Evolutionary conservation across 2,113 vertebrate genomes (phyloP).

Genomic region (Scomber colias): DNA sequence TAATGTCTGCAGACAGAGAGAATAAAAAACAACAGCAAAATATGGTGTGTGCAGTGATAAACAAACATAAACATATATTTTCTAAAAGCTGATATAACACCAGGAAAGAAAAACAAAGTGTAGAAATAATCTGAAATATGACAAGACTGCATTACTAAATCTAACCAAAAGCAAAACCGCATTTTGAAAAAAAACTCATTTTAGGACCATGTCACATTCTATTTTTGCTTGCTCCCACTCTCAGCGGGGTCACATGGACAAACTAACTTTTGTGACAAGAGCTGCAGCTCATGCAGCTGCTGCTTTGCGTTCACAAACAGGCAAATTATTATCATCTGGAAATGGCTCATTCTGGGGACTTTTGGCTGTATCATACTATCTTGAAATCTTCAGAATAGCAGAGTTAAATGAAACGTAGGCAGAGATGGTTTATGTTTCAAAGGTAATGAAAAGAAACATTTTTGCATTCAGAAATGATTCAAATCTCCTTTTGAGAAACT

Average conservation of each 20-base stretch:
- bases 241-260: conserved; percentile 38
- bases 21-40: conserved; percentile 40
- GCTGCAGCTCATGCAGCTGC: conserved; percentile 47
- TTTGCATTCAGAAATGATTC: too few relatives aligned
- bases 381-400: too few relatives aligned
- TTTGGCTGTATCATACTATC: too few relatives aligned
- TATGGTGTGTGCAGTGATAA: conserved; percentile 20
- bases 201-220: conserved; percentile 12
- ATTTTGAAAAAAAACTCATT: not conserved
- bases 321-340: not conserved
- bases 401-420: too few relatives aligned
- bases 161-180: conserved; percentile 1
- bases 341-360: too few relatives aligned
- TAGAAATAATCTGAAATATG: not conserved
- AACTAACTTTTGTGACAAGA: conserved; percentile 28
- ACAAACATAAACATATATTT: conserved; percentile 9
- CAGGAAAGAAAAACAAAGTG: not conserved
- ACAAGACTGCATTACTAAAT: not conserved
- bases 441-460: too few relatives aligned
- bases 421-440: too few relatives aligned
- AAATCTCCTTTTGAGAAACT: too few relatives aligned
- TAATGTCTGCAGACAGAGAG: conserved; percentile 55
- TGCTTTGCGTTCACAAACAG: conserved; percentile 20
- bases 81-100: not conserved
- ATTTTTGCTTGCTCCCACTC: conserved; percentile 27